Evolutionary conservation across 2,797 vertebrate species (phyloP).

Genomic region (Cossypha niveicapilla): DNA sequence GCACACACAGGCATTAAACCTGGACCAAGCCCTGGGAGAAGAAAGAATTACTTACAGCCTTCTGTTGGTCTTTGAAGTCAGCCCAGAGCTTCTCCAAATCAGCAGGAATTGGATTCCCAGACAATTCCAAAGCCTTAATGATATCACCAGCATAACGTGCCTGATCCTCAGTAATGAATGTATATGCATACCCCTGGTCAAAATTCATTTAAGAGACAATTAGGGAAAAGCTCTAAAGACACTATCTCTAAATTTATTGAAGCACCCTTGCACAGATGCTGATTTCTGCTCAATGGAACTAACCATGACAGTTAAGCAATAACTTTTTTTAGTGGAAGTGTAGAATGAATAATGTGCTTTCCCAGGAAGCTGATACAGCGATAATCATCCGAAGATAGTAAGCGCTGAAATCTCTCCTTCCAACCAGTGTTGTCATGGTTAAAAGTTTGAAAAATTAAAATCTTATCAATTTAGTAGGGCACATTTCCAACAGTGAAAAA

Average conservation of each 20-base stretch:
- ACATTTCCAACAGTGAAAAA: neutral
- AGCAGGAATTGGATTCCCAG: slow-evolving; percentile 83
- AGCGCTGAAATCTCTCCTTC: neutral
- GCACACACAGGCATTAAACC: neutral
- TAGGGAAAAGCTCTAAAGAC: neutral
- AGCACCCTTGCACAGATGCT: neutral
- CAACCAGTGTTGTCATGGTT: neutral
- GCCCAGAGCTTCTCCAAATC: slow-evolving; percentile 94
- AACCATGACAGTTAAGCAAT: rapidly evolving
- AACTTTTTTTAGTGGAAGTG: neutral
- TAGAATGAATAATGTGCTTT: neutral
- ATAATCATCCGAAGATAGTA: neutral
- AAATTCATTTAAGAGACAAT: neutral
- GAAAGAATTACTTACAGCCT: slow-evolving; percentile 82
- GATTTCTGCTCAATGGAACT: neutral
- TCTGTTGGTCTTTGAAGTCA: slow-evolving; percentile 96
- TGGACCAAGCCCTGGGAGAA: neutral
- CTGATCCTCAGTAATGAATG: slow-evolving; percentile 96
- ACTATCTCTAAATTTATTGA: neutral
- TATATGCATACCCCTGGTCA: slow-evolving; percentile 90
- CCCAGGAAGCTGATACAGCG: neutral
- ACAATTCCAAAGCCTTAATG: slow-evolving; percentile 95
- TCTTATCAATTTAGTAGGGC: neutral
- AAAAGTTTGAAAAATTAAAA: neutral
- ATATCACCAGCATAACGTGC: slow-evolving; percentile 95